Conservation (phyloP, 2,888 invertebrate genomes). For the Ptychoptera contaminata region DNA sequence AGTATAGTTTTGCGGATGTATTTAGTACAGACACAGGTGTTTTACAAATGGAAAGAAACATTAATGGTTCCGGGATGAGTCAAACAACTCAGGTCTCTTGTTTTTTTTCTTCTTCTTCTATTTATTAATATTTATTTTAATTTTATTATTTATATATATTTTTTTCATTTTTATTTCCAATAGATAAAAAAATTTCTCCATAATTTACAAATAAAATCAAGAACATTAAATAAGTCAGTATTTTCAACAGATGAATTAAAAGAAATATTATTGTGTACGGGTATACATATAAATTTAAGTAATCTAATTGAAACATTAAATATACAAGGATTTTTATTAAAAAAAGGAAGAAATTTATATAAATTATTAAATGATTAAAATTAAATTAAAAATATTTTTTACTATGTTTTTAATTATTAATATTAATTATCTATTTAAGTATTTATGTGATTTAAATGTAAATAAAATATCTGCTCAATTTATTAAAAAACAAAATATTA, state of each 20-base stretch:
- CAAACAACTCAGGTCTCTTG: constrained; percentile 47
- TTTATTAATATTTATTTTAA: not conserved
- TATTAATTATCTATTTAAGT: no score
- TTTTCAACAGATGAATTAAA: constrained; percentile 65
- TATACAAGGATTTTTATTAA: constrained; percentile 68
- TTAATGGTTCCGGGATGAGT: constrained; percentile 59
- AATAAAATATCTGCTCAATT: no score
- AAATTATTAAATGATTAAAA: constrained; percentile 37
- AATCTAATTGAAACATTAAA: constrained; percentile 65
- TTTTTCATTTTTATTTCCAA: not conserved
- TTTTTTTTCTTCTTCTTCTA: constrained; percentile 11
- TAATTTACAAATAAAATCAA: constrained; percentile 47
- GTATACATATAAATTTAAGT: constrained; percentile 46
- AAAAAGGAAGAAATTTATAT: constrained; percentile 60
- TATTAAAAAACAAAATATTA: no score
- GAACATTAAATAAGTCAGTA: constrained; percentile 47
- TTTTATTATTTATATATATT: no score
- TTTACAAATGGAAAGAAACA: constrained; percentile 41
- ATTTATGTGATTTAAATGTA: no score
- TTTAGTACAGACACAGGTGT: constrained; percentile 48
- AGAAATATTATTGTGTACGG: constrained; percentile 48
- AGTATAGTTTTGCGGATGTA: constrained; percentile 61
- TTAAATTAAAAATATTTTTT: no score
- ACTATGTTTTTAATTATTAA: no score
- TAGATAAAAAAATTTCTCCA: constrained; percentile 47